These are phyloP conservation scores for Platalea minor DNA, from an alignment of 2,797 vertebrate genomes.

Conservation along the genomic window DNA sequence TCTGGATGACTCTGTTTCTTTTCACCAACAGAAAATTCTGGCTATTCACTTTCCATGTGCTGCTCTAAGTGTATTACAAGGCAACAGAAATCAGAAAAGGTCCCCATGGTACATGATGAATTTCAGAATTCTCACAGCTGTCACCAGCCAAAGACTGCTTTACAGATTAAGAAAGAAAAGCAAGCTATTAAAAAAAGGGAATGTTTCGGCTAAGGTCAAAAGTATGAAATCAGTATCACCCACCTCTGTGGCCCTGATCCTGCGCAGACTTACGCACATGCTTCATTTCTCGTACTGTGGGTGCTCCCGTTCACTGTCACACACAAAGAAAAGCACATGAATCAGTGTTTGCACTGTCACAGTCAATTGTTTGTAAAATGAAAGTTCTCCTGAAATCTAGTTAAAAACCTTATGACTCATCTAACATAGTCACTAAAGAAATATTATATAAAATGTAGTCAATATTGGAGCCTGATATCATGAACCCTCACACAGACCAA, in stretches of 20 bases:
- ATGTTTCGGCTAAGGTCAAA: neutral
- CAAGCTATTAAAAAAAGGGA: neutral
- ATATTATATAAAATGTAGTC: neutral
- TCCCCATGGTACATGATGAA: neutral
- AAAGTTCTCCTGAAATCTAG: neutral
- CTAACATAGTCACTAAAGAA: neutral
- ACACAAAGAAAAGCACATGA: neutral
- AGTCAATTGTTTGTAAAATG: neutral
- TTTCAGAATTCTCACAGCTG: slow-evolving; percentile 55
- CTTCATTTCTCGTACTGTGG: neutral
- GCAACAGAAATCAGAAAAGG: slow-evolving; percentile 33
- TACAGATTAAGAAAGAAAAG: slow-evolving; percentile 42
- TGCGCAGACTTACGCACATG: neutral
- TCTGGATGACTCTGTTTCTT: slow-evolving; percentile 52
- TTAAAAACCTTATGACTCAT: neutral
- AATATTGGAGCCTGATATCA: neutral
- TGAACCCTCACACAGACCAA: neutral
- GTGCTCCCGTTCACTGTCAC: neutral
- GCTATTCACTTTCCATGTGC: slow-evolving; percentile 26
- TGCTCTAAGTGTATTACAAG: slow-evolving; percentile 26
- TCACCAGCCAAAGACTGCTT: slow-evolving; percentile 43
- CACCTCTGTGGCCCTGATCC: neutral
- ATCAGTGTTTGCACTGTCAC: neutral
- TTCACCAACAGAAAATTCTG: slow-evolving; percentile 55
- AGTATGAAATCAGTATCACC: neutral